Base-by-base conservation (phyloP, 2,888 invertebrate species). In the Gortyna flavago region DNA sequence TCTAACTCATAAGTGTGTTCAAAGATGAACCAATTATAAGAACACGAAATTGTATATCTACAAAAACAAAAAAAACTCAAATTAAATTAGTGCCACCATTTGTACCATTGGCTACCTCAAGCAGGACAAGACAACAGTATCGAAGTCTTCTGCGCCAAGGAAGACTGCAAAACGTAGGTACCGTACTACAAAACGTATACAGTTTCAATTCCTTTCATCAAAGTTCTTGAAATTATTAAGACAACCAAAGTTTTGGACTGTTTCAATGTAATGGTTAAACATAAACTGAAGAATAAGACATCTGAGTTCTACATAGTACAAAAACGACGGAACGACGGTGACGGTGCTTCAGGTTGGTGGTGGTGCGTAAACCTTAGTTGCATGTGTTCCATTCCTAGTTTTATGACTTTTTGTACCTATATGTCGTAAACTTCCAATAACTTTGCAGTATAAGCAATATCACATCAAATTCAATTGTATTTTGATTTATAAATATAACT, bases 201-300 rank as follows among this genome's bases (percentile, higher is more conserved):
- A 35, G 9, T 48, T 64, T 61, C 66, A 65, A 51, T 38, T 29
- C 11, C 29, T 57, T 74, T 69, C 35, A 8, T 72, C 5, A 77
- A 68, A 66, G n/a, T 71, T 41, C 48, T 41, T 41, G 78, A 68
- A 68, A 77, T 80, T 51, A 71, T 80, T 41, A 79, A 81, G 67
- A 69, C 89, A 13, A 91, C 92, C 0, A 89, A 89, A 75, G 89
- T 87, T 11, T 92, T 94, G 91, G 90, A 94, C 25, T 95, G 95
- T 95, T 95, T 94, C 72, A 91, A 90, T 29, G 80, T 86, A 69
- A 86, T 88, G 70, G 79, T 92, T 35, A 87, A 84, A 75, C 85
- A 85, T 32, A 90, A 87, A 80, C 70, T 92, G 1, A 88, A 85
- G 70, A 83, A 89, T 32, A 82, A 78, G 13, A 79, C 88, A 38